Percentiles rank a stretch among this genome's conserved stretches.
Conservation (phyloP, 1,140 invertebrate species). For the Macrosteles quadrilineatus region DNA sequence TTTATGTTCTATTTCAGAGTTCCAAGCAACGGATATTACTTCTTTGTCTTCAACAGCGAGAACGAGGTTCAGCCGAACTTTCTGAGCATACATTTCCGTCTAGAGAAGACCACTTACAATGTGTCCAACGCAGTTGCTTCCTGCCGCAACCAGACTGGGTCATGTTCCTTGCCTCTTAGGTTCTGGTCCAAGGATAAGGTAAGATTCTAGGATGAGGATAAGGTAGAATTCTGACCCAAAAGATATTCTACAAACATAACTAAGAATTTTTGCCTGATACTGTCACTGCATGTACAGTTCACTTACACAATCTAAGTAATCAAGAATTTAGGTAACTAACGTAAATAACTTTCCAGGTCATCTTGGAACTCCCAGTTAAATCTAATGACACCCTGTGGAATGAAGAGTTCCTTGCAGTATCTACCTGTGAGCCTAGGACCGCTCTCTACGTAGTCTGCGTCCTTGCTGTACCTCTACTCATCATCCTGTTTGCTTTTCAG, state of each 20-base stretch:
- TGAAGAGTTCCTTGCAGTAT: slow-evolving; percentile 69
- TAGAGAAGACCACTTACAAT: slow-evolving; percentile 70
- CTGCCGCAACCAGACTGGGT: slow-evolving; percentile 58
- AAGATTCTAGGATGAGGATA: too few relatives aligned
- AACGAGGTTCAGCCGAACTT: slow-evolving; percentile 74
- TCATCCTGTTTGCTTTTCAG: slow-evolving; percentile 72
- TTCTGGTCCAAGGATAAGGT: slow-evolving; percentile 69
- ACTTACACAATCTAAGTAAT: too few relatives aligned
- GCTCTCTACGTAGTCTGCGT: slow-evolving; percentile 68
- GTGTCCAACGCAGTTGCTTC: slow-evolving; percentile 54
- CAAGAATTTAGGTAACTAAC: too few relatives aligned
- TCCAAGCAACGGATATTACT: slow-evolving; percentile 73
- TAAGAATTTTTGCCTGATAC: too few relatives aligned
- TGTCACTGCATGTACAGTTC: too few relatives aligned
- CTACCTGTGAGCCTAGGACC: slow-evolving; percentile 71
- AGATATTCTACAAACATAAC: too few relatives aligned
- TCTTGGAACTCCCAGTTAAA: slow-evolving; percentile 47
- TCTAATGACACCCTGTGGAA: slow-evolving; percentile 68
- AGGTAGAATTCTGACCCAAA: too few relatives aligned
- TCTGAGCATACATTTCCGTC: slow-evolving; percentile 64
- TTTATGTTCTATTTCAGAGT: slow-evolving; percentile 54
- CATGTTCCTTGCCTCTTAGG: slow-evolving; percentile 64
- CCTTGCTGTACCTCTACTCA: slow-evolving; percentile 67
- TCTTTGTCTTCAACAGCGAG: slow-evolving; percentile 80
- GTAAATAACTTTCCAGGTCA: slow-evolving; percentile 20